These are phyloP conservation scores for Scrobipalpa atriplicella DNA, from an alignment of 2,888 invertebrate genomes.

Conservation along the genomic window DNA sequence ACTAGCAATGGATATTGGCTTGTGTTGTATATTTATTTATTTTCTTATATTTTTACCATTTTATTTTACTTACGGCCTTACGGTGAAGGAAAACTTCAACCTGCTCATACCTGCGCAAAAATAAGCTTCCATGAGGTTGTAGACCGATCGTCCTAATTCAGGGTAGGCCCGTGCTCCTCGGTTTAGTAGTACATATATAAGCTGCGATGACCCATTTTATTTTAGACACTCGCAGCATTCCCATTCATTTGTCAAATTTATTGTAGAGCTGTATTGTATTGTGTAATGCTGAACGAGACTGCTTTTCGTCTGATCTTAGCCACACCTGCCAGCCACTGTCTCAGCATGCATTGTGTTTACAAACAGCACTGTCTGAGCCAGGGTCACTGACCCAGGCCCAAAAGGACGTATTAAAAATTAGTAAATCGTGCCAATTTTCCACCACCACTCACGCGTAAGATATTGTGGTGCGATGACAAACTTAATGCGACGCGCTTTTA, in stretches of 20 bases:
- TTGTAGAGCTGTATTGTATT: neutral
- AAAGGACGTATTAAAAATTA: slow-evolving; percentile 48
- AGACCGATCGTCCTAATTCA: too few species aligned
- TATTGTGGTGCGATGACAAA: slow-evolving; percentile 46
- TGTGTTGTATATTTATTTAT: too few species aligned
- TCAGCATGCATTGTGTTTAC: slow-evolving; percentile 31
- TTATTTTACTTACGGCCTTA: too few species aligned
- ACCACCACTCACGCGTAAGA: slow-evolving; percentile 34
- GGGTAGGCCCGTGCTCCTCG: too few species aligned
- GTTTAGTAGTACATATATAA: too few species aligned
- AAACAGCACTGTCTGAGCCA: slow-evolving; percentile 32
- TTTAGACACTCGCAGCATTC: neutral
- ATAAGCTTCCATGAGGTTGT: too few species aligned
- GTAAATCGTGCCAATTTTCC: slow-evolving; percentile 51
- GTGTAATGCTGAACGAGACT: neutral
- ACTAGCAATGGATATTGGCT: too few species aligned
- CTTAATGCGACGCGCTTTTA: slow-evolving; percentile 38
- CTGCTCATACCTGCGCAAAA: too few species aligned
- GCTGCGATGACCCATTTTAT: too few species aligned
- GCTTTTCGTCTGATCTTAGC: neutral
- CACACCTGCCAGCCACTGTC: slow-evolving; percentile 12
- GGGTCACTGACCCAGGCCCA: slow-evolving; percentile 44
- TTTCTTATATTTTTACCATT: too few species aligned
- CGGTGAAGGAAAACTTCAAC: too few species aligned
- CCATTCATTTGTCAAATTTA: neutral